Base-by-base conservation (phyloP, 2,888 invertebrate species). In the Chromoteleia sp. region DNA sequence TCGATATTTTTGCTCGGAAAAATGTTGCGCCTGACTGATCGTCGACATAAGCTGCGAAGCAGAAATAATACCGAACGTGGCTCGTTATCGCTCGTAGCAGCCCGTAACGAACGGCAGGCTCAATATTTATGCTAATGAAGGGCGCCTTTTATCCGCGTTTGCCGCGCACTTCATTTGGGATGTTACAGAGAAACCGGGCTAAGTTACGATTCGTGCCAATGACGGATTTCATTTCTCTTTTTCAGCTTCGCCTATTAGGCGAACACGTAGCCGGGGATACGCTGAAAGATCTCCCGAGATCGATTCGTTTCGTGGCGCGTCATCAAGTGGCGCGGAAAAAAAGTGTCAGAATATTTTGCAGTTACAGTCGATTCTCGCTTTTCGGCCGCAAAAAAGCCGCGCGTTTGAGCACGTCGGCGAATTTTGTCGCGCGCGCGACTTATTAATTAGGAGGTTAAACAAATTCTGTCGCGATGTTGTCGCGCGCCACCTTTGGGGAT, bases 121-220 rank as follows among this genome's bases (percentile, higher is more conserved):
- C 65, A 71, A 48, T 63, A 78, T 63, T 77, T 67, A 43, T 41
- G 48, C 52, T 68, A 77, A 70, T 63, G 61, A 70, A 67, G 59
- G 33, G 56, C 21, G 30, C 12, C 43, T 30, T 76, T 58, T 61
- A 75, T 76, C 6, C 33, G 25, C 52, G 17, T 12, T 33, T 48
- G 50, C n/a, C 2, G 50, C 59, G 25, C 45, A 21, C 63, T 59
- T 39, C 52, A 41, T 41, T 43, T 54, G 54, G 33, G 39, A 48
- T 39, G 45, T 15, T n/a, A 58, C 63, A 61, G 29, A 43, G 50
- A 71, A 71, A 71, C 58, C 21, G 58, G 71, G 58, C 58, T 56
- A 73, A 71, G 78, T 71, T 71, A 73, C 65, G 50, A 78, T 78
- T 73, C 71, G 67, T 61, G 68, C 67, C 56, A 79, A 74, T 61